These are phyloP conservation scores for roundworm (Caenorhabditis elegans) DNA, from an alignment of 1,140 invertebrate genomes.

Conservation along the genomic window WBcel235 BX284606.5:2245501-2246000, in stretches of 20 bases:
- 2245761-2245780: too few species aligned
- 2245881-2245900: too few species aligned
- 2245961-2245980: neutral
- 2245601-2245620: neutral
- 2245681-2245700: constrained; percentile 28
- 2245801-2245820: too few species aligned
- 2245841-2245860: too few species aligned
- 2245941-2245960: too few species aligned
- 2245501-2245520: constrained; percentile 60
- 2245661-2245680: constrained; percentile 53
- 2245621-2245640: constrained; percentile 52
- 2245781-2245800: too few species aligned
- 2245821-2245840: too few species aligned
- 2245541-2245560: constrained; percentile 56
- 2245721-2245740: too few species aligned
- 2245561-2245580: constrained; percentile 61
- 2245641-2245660: constrained; percentile 63
- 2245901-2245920: too few species aligned
- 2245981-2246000: neutral
- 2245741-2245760: too few species aligned
- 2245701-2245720: neutral
- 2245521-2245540: constrained; percentile 49
- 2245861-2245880: too few species aligned
- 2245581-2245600: neutral
- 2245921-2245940: too few species aligned